phyloP scores from a whole-genome alignment of 2,888 invertebrate genomes.

The Leucozona laternaria region DNA sequence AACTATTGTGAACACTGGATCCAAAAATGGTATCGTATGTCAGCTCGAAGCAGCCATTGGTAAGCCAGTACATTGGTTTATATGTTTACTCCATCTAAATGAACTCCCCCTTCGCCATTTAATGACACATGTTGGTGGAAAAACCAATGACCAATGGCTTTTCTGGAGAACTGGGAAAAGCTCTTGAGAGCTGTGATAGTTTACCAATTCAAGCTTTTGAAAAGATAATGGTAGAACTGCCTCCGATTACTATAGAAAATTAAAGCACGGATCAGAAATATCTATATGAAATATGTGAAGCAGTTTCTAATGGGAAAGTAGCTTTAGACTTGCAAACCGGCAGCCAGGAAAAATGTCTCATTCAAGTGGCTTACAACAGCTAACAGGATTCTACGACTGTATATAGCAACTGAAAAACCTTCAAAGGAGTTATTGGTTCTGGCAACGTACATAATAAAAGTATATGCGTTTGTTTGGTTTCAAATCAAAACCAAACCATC shows the following conservation, averaged over 20 bases:
- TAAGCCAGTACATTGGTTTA: too few relatives aligned
- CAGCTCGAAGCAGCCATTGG: slow-evolving; percentile 1
- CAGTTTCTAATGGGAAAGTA: slow-evolving; percentile 4
- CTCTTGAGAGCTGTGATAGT: neutral
- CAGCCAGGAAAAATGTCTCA: slow-evolving; percentile 9
- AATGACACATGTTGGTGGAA: too few relatives aligned
- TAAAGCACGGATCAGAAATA: slow-evolving; percentile 6
- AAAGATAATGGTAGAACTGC: slow-evolving; percentile 5
- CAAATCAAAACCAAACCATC: too few relatives aligned
- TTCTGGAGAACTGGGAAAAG: slow-evolving; percentile 12
- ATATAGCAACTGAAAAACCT: neutral
- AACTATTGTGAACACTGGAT: slow-evolving; percentile 11
- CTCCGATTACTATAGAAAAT: slow-evolving; percentile 3
- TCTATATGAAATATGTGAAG: slow-evolving; percentile 8
- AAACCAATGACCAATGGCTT: slow-evolving; percentile 5
- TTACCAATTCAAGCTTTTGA: neutral
- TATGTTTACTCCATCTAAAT: too few relatives aligned
- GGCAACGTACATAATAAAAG: too few relatives aligned
- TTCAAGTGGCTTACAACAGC: slow-evolving; percentile 12
- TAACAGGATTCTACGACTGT: slow-evolving; percentile 8
- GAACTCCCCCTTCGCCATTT: too few relatives aligned
- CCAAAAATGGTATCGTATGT: slow-evolving; percentile 1
- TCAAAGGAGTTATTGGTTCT: too few relatives aligned
- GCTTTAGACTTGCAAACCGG: neutral
- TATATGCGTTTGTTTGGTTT: too few relatives aligned